A percentile compares a stretch with the other conserved stretches of the same genome.
Evolutionary conservation across 2,888 invertebrate species (phyloP).

Genomic region (Tridacna crocea): DNA sequence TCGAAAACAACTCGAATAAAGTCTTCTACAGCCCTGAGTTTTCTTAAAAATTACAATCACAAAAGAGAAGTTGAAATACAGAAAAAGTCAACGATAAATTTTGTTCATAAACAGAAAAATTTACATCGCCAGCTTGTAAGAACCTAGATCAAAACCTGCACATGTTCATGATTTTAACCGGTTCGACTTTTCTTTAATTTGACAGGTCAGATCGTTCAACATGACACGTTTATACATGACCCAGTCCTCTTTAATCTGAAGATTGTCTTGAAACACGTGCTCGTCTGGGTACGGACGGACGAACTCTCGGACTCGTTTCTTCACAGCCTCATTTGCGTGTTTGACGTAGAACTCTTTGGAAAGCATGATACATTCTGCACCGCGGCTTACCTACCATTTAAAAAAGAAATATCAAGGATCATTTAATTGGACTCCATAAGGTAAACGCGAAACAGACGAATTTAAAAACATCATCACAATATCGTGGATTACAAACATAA

Average conservation of each 20-base stretch:
- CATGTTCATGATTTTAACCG: slow-evolving; percentile 14
- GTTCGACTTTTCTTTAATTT: slow-evolving; percentile 36
- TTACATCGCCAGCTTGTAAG: not conserved
- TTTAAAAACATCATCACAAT: too few relatives aligned
- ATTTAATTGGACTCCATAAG: not conserved
- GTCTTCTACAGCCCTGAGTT: too few relatives aligned
- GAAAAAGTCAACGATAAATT: too few relatives aligned
- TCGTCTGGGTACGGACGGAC: slow-evolving; percentile 80
- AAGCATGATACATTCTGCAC: slow-evolving; percentile 82
- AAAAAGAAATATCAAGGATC: too few relatives aligned
- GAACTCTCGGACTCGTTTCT: slow-evolving; percentile 71
- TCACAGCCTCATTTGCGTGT: slow-evolving; percentile 79
- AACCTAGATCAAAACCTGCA: not conserved
- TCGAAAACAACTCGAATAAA: too few relatives aligned
- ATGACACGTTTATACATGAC: slow-evolving; percentile 75
- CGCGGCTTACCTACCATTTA: slow-evolving; percentile 76
- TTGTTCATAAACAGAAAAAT: too few relatives aligned
- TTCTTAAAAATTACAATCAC: too few relatives aligned
- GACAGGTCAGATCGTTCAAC: slow-evolving; percentile 69
- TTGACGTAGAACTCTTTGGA: slow-evolving; percentile 81
- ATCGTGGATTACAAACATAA: too few relatives aligned
- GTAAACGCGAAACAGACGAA: not conserved
- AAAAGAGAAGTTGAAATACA: too few relatives aligned
- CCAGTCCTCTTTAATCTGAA: slow-evolving; percentile 82
- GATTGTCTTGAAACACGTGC: slow-evolving; percentile 78